Conservation (phyloP, 1,140 invertebrate genomes). For the Platorchestia sp. region DNA sequence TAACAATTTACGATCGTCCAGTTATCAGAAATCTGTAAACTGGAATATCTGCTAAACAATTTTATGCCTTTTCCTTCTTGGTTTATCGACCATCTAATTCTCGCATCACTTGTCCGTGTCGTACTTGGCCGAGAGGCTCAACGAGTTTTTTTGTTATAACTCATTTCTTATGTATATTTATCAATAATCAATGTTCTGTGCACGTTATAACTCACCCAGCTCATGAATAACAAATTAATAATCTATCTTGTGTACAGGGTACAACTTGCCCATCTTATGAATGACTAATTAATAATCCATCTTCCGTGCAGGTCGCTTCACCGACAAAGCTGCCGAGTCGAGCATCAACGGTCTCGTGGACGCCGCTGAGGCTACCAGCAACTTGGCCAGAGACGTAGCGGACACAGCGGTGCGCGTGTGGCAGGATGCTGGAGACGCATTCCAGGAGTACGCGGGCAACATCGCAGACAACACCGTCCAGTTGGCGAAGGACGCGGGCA, state of each 20-base stretch:
- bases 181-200: too few relatives aligned
- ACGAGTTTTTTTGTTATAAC: background rate
- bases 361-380: conserved; percentile 2
- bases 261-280: too few relatives aligned
- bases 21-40: background rate
- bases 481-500: conserved; percentile 2
- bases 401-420: background rate
- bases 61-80: background rate
- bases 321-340: conserved; percentile 22
- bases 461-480: conserved; percentile 24
- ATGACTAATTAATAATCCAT: background rate
- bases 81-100: background rate
- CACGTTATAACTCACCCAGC: too few relatives aligned
- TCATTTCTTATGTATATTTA: too few relatives aligned
- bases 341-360: conserved; percentile 22
- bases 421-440: conserved; percentile 24
- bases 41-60: background rate
- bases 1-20: background rate
- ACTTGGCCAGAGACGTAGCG: background rate
- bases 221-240: background rate
- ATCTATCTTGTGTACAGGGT: too few relatives aligned
- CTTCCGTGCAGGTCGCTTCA: background rate
- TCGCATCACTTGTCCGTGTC: background rate
- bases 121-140: too few relatives aligned
- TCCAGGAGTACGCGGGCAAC: conserved; percentile 33